Evolutionary conservation across 2,113 vertebrate species (phyloP).

Genomic region (Crocuta crocuta): DNA sequence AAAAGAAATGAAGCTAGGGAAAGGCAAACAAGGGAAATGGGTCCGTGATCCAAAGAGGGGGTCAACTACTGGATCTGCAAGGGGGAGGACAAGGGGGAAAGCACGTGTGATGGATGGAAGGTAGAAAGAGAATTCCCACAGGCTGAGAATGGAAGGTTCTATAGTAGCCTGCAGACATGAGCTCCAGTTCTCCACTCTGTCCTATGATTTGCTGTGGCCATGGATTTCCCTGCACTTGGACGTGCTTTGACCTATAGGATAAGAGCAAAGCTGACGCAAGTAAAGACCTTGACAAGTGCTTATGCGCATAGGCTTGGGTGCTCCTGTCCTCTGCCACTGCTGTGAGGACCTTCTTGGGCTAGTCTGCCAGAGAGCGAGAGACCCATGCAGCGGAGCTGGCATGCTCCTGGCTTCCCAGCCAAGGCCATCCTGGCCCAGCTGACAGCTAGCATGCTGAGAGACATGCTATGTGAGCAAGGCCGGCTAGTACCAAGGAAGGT

Average conservation of each 20-base stretch:
- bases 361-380: not conserved
- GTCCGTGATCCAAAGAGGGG: not conserved
- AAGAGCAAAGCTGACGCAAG: not conserved
- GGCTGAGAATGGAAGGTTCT: not conserved
- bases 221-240: not conserved
- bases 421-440: constrained; percentile 24
- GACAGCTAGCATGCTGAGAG: not conserved
- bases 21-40: constrained; percentile 49
- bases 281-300: not conserved
- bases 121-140: not conserved
- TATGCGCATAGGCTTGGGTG: not conserved
- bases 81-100: not conserved
- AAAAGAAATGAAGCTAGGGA: constrained; percentile 40
- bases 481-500: not conserved
- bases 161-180: not conserved
- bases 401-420: not conserved
- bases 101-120: not conserved
- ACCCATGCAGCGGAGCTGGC: not conserved
- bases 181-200: not conserved
- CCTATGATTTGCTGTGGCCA: not conserved
- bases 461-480: not conserved
- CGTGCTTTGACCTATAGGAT: not conserved
- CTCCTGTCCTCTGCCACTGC: not conserved
- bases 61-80: constrained; percentile 25
- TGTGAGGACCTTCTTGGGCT: not conserved